These are phyloP conservation scores for Drosophila repleta DNA, from an alignment of 1,140 invertebrate species.

Conservation along the genomic window DNA sequence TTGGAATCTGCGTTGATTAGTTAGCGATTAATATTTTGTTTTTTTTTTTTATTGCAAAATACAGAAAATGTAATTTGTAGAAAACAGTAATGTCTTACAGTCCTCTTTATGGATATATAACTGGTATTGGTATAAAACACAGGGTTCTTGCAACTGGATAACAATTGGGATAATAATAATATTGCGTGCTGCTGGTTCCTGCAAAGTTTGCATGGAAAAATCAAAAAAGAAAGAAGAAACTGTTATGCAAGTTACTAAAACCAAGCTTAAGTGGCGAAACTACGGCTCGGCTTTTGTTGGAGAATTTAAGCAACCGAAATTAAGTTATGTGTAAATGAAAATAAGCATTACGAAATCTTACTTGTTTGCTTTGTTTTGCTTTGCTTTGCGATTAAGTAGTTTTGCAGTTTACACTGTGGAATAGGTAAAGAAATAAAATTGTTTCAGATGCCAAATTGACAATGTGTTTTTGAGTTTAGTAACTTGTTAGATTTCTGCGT, in stretches of 20 bases:
- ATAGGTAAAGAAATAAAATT: conserved; percentile 48
- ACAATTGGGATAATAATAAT: conserved; percentile 72
- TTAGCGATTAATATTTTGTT: neutral
- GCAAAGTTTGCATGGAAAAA: conserved; percentile 55
- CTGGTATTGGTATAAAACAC: conserved; percentile 69
- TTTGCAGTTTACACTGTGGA: conserved; percentile 67
- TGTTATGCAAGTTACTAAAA: conserved; percentile 59
- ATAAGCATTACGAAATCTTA: conserved; percentile 51
- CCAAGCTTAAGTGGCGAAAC: conserved; percentile 15
- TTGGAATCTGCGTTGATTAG: conserved; percentile 88
- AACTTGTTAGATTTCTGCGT: conserved; percentile 51
- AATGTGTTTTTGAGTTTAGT: conserved; percentile 37
- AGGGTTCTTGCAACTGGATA: conserved; percentile 66
- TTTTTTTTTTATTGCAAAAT: neutral
- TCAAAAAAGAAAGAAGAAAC: conserved; percentile 44
- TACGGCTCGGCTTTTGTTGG: conserved; percentile 72
- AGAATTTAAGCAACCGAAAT: conserved; percentile 18
- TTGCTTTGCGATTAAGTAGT: conserved; percentile 39
- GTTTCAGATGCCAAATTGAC: conserved; percentile 35
- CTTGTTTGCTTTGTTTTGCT: conserved; percentile 55
- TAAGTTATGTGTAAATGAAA: conserved; percentile 1
- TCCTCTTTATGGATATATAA: conserved; percentile 62
- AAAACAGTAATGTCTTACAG: conserved; percentile 47
- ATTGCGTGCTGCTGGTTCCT: conserved; percentile 77
- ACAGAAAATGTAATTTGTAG: neutral